Evolutionary conservation across 2,888 invertebrate species (phyloP).

Genomic region (Zele albiditarsus): DNA sequence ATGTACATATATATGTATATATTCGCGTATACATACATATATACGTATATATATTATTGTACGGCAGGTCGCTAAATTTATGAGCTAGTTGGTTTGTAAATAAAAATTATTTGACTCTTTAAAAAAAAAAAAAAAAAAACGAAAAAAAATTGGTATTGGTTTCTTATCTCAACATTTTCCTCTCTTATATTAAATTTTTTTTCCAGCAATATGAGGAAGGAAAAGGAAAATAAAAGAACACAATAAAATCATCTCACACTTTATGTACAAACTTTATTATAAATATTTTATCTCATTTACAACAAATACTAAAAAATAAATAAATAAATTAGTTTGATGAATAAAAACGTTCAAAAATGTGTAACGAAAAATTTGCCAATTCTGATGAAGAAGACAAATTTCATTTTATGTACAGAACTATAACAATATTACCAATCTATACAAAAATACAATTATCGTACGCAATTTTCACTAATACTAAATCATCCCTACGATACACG

Average conservation of each 20-base stretch:
- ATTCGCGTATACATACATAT: constrained; percentile 48
- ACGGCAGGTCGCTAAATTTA: constrained; percentile 68
- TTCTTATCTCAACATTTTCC: constrained; percentile 3
- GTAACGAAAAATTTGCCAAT: too few relatives aligned
- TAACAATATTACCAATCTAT: not conserved
- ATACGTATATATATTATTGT: constrained; percentile 61
- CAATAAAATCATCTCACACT: constrained; percentile 7
- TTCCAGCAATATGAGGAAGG: not conserved
- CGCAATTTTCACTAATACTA: not conserved
- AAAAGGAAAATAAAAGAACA: not conserved
- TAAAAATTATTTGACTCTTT: constrained; percentile 72
- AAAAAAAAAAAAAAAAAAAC: constrained; percentile 48
- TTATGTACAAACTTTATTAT: constrained; percentile 28
- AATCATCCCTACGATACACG: not conserved
- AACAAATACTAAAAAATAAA: not conserved
- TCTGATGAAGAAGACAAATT: not conserved
- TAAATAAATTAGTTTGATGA: not conserved
- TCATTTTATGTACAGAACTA: not conserved
- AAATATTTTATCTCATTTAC: not conserved
- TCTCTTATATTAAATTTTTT: not conserved
- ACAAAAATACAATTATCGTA: not conserved
- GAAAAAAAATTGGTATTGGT: not conserved
- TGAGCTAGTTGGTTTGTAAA: constrained; percentile 72
- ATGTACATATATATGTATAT: constrained; percentile 38
- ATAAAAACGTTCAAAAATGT: not conserved